Evolutionary conservation across 2,113 vertebrate genomes (phyloP), one percentile per base, ranked within the genome.

Genomic region (Haplochromis vanheusdeni): DNA sequence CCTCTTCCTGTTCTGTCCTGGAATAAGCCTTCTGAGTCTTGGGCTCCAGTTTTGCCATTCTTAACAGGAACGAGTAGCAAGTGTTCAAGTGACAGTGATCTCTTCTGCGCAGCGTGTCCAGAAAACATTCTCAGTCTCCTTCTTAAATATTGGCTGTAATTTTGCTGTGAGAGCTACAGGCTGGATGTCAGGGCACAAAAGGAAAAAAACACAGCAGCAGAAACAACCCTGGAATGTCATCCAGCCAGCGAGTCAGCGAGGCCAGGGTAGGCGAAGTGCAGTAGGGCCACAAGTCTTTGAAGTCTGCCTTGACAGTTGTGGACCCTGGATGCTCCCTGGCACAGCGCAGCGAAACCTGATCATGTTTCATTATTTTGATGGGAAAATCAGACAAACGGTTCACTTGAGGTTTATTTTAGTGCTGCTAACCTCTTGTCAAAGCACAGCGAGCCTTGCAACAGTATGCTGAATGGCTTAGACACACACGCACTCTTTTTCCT

Each of bases 361-460:
- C 94, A 92, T 54, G 51, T 95, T 94, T 91, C 89, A 94, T 95
- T 95, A 95, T 89, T 92, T 65, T 95, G 94, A 96, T 92, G 93
- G 86, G 91, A 95, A 93, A 95, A 93, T 95, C 95, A 95, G 93
- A 94, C 91, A 81, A 91, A 93, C 62, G 26, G 79, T 92, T 92
- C 89, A 89, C 88, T 86, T 54, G 70, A 92, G 91, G 90, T 94
- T 95, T 93, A 90, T 92, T 94, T 91, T 86, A 54, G 87, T 6
- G 52, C 79, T 35, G 91, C 89, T 85, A 84, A 89, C 93, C 89
- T 87, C 89, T 80, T 84, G 90, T 94, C 91, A 93, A 87, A 92
- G 89, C 82, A 79, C 33, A 5, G 55, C 49, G 80, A 86, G 85
- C 83, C 86, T 87, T 12, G 68, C 80, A 87, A 51, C 13, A 79